Base-by-base conservation (phyloP, 2,797 vertebrate species). In the Myiotriccus ornatus region DNA sequence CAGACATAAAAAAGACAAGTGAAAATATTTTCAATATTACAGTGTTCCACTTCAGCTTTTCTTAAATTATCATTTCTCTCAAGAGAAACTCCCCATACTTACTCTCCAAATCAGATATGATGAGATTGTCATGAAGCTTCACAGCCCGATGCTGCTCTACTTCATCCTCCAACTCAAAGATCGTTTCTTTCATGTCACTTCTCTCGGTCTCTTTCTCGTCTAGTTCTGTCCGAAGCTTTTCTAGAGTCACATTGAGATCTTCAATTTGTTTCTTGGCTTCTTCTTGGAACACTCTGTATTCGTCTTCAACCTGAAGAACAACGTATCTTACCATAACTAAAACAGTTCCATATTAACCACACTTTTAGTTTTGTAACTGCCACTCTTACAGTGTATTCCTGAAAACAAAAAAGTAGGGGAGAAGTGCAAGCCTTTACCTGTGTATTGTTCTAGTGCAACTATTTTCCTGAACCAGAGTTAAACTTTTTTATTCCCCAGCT, bases 111-210 rank as follows among this genome's bases (percentile, higher is more conserved):
- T 99, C 99, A 3, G 99, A 99, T 96, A 99, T 99, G 84, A 99
- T 99, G 93, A 99, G 99, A 96, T 99, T 99, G 97, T 99, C 99
- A 1, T 99, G 99, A 49, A 99, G 99, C 82, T 99, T 99, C 47
- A 99, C 98, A 16, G 99, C 99, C 70, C 99, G 98, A 87, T 99
- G 99, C 96, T 99, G 99, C 81, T 99, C 99, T 44, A 99, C 99
- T 97, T 99, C 99, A 44, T 99, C 99, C 96, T 99, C 99, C 94
- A 99, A 95, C 95, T 99, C 99, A 92, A 99, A 99, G 97, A 99
- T 99, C 24, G 99, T 99, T 95, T 99, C 99, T 92, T 99, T 99
- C 99, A 99, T 99, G 96, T 99, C 99, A 3, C 98, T 98, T 50
- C 99, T 98, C 94, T 99, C 99, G 0, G 99, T 99, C 89, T 99